Conservation (phyloP, 1,140 invertebrate genomes). For the Ectropis grisescens region DNA sequence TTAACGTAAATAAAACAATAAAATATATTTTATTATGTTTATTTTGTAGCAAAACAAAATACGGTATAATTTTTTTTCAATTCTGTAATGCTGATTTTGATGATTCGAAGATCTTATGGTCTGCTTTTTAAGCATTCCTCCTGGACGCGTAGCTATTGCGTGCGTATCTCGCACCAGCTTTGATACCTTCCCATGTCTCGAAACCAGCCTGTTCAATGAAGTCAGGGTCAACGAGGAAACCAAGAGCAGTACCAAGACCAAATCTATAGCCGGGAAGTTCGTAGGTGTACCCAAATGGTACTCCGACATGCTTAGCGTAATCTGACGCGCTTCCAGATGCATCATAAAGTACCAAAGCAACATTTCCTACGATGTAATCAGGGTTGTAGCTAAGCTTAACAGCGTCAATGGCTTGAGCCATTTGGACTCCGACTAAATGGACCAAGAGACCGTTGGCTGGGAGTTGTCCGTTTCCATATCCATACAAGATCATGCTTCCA, state of each 20-base stretch:
- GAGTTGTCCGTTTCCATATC: slow-evolving; percentile 27
- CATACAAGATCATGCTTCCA: slow-evolving; percentile 74
- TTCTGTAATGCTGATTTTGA: too few species aligned
- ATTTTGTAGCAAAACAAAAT: too few species aligned
- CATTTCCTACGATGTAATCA: slow-evolving; percentile 30
- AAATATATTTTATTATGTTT: too few species aligned
- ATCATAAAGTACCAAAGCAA: slow-evolving; percentile 14
- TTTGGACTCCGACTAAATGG: slow-evolving; percentile 23
- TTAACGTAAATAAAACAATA: too few species aligned
- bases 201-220: slow-evolving; percentile 38
- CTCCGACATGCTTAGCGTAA: slow-evolving; percentile 17
- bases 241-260: slow-evolving; percentile 3
- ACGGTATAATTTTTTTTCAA: too few species aligned
- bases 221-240: slow-evolving; percentile 33
- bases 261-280: slow-evolving; percentile 73
- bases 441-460: slow-evolving; percentile 25
- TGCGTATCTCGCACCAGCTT: slow-evolving; percentile 22
- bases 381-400: slow-evolving; percentile 22
- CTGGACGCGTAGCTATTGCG: too few species aligned
- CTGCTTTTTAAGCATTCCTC: too few species aligned
- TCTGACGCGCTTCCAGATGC: slow-evolving; percentile 19
- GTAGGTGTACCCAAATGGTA: slow-evolving; percentile 75
- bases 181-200: slow-evolving; percentile 49
- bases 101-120: too few species aligned
- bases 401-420: slow-evolving; percentile 31